phyloP scores from a whole-genome alignment of 1,140 invertebrate species.

The Mycetomoellerius zeteki region DNA sequence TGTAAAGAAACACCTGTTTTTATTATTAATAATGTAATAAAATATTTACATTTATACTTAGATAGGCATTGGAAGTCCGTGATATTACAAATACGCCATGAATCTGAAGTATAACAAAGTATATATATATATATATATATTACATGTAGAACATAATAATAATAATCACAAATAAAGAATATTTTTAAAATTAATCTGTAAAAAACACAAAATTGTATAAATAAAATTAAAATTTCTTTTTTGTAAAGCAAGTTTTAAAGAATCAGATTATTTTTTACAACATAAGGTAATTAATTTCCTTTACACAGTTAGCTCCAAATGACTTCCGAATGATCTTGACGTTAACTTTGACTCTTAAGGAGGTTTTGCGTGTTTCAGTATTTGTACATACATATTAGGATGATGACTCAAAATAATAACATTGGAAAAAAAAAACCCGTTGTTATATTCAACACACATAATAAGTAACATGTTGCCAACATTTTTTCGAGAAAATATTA shows the following conservation, averaged over 20 bases:
- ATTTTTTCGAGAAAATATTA: too few species aligned
- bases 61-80: constrained; percentile 62
- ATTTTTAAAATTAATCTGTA: not conserved
- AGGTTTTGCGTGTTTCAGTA: too few species aligned
- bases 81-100: constrained; percentile 64
- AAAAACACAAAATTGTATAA: not conserved
- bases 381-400: too few species aligned
- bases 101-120: constrained; percentile 27
- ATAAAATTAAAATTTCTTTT: not conserved
- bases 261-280: not conserved
- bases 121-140: not conserved
- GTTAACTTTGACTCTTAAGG: too few species aligned
- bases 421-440: too few species aligned
- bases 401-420: too few species aligned
- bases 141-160: not conserved
- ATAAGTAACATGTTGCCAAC: too few species aligned
- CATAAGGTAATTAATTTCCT: not conserved
- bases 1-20: not conserved
- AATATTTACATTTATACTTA: constrained; percentile 65
- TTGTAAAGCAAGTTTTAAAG: not conserved
- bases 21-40: not conserved
- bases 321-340: too few species aligned
- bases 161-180: not conserved
- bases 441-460: too few species aligned
- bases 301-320: too few species aligned